Percentiles rank a stretch among this genome's conserved stretches.
Conservation (phyloP, 1,140 invertebrate species). For the Drosophila jambulina region DNA sequence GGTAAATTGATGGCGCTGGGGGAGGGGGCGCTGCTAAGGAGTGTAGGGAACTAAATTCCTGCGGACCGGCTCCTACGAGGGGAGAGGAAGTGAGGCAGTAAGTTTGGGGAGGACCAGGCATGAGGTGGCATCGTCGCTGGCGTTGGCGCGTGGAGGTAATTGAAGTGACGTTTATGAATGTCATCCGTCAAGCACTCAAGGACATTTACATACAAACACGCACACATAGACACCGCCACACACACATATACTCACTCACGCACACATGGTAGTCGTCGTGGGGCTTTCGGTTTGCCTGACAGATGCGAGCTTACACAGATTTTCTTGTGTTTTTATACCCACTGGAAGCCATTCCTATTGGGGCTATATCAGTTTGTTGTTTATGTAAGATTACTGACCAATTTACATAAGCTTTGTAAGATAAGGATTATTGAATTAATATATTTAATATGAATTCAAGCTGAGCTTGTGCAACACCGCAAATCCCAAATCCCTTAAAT, state of each 20-base stretch:
- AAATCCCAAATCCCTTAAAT: neutral
- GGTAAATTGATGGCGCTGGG: constrained; percentile 36
- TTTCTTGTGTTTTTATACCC: constrained; percentile 58
- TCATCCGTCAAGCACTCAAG: constrained; percentile 82
- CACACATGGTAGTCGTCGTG: constrained; percentile 22
- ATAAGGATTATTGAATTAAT: neutral
- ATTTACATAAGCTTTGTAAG: too few relatives aligned
- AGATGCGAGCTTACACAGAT: constrained; percentile 78
- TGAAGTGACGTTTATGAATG: constrained; percentile 83
- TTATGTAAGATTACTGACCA: neutral
- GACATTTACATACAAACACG: constrained; percentile 85
- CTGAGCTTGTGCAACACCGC: neutral
- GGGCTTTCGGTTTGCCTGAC: constrained; percentile 73
- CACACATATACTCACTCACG: constrained; percentile 15
- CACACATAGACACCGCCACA: constrained; percentile 36
- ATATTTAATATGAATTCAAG: neutral
- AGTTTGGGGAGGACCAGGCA: constrained; percentile 3
- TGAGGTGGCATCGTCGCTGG: constrained; percentile 44
- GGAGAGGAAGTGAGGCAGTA: neutral
- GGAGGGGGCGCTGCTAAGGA: neutral
- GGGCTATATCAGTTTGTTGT: neutral
- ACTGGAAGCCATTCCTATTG: neutral
- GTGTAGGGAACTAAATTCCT: constrained; percentile 5
- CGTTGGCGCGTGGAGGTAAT: constrained; percentile 82
- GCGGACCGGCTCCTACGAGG: neutral